Base-by-base conservation (phyloP, 2,113 vertebrate genomes). In the Callipepla californica region DNA sequence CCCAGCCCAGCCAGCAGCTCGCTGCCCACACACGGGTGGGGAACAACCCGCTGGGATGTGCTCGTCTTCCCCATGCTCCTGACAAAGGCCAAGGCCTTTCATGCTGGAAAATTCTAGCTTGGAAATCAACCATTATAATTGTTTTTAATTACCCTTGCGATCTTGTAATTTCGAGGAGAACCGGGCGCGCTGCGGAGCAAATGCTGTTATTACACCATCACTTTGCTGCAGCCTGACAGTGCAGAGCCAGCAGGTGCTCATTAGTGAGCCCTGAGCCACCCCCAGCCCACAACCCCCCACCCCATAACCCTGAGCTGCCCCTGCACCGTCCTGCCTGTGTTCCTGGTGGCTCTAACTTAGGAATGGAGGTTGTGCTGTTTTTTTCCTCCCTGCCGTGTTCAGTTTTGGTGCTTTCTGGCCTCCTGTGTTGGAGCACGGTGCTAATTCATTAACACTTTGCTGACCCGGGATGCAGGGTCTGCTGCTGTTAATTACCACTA, bases 161-260 rank as follows among this genome's bases (percentile, higher is more conserved):
- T 87, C 91, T 92, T 95, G 95, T 97, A 88, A 95, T 97, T 97
- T 96, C 11, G 25, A 96, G 83, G 97, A 79, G 93, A 94, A 80
- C 73, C 36, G 14, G 79, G 95, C 96, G 93, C 67, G 87, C 96
- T 96, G 92, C 68, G 34, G 69, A 96, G 86, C 11, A 0, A 95
- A 97, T 50, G 77, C 96, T 97, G 57, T 97, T 95, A 98, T 98
- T 98, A 98, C 3, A 36, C 90, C 97, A 95, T 97, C 98, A 96
- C 96, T 97, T 96, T 93, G 95, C 94, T 89, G 90, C 94, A 94
- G 93, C 66, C 88, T 95, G 92, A 87, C 85, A 92, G 88, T 87
- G 77, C 11, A 25, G 88, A 94, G 94, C 95, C 66, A 80, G 80
- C 65, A 92, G 82, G 87, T 70, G 68, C 75, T 92, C 73, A 91